Conservation (phyloP, 1,140 invertebrate genomes). For the Aphelinus atriplicis region DNA sequence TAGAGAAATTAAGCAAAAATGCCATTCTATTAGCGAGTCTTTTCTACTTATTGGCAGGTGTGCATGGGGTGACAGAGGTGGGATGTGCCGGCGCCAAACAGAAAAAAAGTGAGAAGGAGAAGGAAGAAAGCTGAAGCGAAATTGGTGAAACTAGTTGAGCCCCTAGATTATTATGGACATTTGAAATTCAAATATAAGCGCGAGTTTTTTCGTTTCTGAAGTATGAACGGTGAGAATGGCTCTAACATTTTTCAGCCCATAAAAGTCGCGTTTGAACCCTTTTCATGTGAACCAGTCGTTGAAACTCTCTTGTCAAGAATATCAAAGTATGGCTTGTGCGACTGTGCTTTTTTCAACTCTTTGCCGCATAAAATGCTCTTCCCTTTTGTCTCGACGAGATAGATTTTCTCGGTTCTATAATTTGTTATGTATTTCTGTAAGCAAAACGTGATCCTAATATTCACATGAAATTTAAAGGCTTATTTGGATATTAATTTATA, state of each 20-base stretch:
- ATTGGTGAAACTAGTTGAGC: slow-evolving; percentile 10
- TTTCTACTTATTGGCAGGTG: no score
- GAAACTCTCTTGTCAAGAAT: slow-evolving; percentile 8
- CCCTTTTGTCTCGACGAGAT: no score
- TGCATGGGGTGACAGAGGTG: no score
- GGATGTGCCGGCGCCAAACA: neutral
- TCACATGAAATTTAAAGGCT: no score
- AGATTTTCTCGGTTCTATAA: no score
- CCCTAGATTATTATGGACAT: slow-evolving; percentile 7
- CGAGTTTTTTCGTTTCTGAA: neutral
- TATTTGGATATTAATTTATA: no score
- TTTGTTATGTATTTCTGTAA: no score
- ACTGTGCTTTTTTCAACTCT: no score
- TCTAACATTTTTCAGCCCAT: slow-evolving; percentile 2
- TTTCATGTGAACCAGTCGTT: slow-evolving; percentile 12
- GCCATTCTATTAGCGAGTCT: no score
- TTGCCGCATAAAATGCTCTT: no score
- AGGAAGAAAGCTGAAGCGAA: neutral
- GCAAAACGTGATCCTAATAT: no score
- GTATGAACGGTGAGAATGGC: neutral
- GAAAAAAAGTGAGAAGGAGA: neutral
- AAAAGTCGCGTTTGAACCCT: slow-evolving; percentile 1
- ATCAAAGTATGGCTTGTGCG: neutral
- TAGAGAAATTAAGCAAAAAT: neutral
- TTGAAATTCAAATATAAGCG: slow-evolving; percentile 7